These are phyloP conservation scores for Drepana arcuata DNA, from an alignment of 1,140 invertebrate species.

Conservation along the genomic window DNA sequence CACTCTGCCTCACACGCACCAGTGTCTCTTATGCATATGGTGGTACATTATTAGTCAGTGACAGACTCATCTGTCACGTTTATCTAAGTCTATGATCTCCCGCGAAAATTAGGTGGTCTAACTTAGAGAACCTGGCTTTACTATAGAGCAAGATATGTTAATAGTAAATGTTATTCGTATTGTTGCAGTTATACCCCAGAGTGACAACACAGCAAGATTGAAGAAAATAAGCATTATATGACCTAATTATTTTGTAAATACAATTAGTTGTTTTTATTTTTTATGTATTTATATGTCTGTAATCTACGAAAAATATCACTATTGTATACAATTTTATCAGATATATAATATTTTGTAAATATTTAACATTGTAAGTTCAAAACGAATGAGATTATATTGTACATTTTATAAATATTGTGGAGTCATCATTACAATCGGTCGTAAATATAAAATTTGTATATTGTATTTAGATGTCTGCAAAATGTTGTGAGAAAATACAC, in stretches of 20 bases:
- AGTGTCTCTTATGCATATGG: too few species aligned
- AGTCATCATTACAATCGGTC: conserved; percentile 63
- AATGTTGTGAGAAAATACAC: conserved; percentile 64
- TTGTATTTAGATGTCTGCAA: conserved; percentile 56
- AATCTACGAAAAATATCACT: conserved; percentile 55
- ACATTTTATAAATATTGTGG: conserved; percentile 67
- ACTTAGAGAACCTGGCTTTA: too few species aligned
- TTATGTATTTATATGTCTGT: conserved; percentile 68
- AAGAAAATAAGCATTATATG: conserved; percentile 26
- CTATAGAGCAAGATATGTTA: too few species aligned
- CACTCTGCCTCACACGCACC: too few species aligned
- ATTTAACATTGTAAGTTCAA: conserved; percentile 60
- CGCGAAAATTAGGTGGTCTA: too few species aligned
- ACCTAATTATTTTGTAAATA: conserved; percentile 59
- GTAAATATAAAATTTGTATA: conserved; percentile 50
- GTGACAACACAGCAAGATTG: conserved; percentile 60
- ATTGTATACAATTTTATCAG: conserved; percentile 68
- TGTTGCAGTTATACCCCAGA: conserved; percentile 63
- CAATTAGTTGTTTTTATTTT: conserved; percentile 55
- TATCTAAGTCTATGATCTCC: too few species aligned
- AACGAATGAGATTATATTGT: conserved; percentile 69
- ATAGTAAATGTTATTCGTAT: conserved; percentile 15
- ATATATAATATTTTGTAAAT: conserved; percentile 69
- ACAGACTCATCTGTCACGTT: too few species aligned
- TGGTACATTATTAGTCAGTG: too few species aligned